Conservation (phyloP, 1,140 invertebrate genomes). For the Caenorhabditis inopinata region DNA sequence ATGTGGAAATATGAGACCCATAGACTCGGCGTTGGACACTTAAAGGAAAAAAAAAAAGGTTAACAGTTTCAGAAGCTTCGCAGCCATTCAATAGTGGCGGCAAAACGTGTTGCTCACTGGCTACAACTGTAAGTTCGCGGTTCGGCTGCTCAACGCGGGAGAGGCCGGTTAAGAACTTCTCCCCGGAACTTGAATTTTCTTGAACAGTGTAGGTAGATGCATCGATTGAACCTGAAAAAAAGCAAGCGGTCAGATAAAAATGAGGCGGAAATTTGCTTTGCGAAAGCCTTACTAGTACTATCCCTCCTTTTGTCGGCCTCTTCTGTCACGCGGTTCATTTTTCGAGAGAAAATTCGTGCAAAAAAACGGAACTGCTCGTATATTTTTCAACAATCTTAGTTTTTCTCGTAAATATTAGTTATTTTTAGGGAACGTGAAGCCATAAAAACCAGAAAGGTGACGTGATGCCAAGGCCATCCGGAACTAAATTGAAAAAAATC, state of each 20-base stretch:
- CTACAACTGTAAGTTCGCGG: not conserved
- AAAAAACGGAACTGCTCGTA: not conserved
- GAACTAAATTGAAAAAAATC: too few relatives aligned
- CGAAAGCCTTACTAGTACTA: not conserved
- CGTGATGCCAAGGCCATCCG: not conserved
- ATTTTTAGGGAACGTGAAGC: too few relatives aligned
- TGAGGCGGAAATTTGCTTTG: not conserved
- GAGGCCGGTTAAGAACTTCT: not conserved
- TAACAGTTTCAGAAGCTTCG: too few relatives aligned
- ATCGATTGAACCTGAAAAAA: not conserved
- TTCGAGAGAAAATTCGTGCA: not conserved
- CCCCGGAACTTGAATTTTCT: not conserved
- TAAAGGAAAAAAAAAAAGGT: too few relatives aligned
- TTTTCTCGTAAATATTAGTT: too few relatives aligned
- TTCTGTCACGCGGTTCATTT: not conserved
- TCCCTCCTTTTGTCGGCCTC: not conserved
- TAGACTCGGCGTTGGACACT: slow-evolving; percentile 16
- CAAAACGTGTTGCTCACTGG: not conserved
- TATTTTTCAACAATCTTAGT: too few relatives aligned
- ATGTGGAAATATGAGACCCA: slow-evolving; percentile 18
- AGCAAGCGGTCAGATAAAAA: too few relatives aligned
- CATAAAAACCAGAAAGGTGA: not conserved
- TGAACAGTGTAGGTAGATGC: not conserved
- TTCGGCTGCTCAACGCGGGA: not conserved
- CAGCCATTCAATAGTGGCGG: too few relatives aligned